phyloP scores from a whole-genome alignment of 1,140 invertebrate genomes.

The Temnothorax longispinosus region DNA sequence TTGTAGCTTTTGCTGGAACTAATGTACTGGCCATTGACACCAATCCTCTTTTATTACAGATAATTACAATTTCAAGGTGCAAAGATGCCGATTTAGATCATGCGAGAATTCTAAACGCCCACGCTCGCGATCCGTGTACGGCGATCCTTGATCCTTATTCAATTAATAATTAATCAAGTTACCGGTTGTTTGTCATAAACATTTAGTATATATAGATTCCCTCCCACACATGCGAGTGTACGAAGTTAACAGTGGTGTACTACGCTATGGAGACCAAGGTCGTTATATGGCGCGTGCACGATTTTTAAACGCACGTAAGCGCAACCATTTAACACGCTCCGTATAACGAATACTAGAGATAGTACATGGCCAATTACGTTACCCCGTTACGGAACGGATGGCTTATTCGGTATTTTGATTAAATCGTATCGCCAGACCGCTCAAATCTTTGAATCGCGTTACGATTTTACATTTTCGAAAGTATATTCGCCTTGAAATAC shows the following conservation, averaged over 20 bases:
- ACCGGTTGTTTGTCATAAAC: constrained; percentile 51
- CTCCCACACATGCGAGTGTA: constrained; percentile 48
- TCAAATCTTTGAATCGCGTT: not conserved
- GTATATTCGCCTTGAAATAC: not conserved
- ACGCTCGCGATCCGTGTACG: constrained; percentile 10
- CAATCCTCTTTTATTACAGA: constrained; percentile 18
- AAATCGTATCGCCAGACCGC: not conserved
- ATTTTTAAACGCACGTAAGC: constrained; percentile 55
- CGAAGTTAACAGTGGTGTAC: not conserved
- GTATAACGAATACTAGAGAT: not conserved
- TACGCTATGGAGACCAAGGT: constrained; percentile 40
- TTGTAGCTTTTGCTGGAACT: not conserved
- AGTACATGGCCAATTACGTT: constrained; percentile 3
- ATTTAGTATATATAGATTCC: constrained; percentile 67
- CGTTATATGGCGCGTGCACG: not conserved
- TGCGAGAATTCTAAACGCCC: not conserved
- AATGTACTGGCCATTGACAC: not conserved
- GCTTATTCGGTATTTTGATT: not conserved
- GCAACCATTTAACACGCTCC: not conserved
- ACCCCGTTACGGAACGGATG: not conserved
- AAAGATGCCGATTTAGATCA: constrained; percentile 2
- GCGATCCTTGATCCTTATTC: constrained; percentile 56
- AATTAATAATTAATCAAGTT: constrained; percentile 69
- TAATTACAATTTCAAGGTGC: not conserved
- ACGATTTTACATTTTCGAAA: constrained; percentile 12